Percentiles rank a stretch among this genome's conserved stretches.
Conservation (phyloP, 2,888 invertebrate species). For the Rhopalosiphum nymphaeae region DNA sequence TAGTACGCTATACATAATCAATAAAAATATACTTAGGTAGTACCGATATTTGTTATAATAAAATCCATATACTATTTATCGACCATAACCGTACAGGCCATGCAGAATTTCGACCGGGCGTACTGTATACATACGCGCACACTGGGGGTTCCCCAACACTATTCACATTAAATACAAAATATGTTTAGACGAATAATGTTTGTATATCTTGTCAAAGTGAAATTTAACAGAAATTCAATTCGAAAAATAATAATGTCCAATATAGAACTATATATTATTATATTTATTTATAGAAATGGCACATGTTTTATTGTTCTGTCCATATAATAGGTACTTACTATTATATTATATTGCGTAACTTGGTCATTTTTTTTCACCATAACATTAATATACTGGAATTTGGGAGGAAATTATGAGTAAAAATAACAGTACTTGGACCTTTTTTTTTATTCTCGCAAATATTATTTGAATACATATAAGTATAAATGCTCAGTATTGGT, state of each 20-base stretch:
- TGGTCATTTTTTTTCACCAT: background rate
- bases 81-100: background rate
- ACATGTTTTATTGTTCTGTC: background rate
- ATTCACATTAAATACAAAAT: background rate
- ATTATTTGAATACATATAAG: background rate
- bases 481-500: background rate
- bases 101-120: background rate
- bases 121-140: background rate
- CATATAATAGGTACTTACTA: background rate
- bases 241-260: background rate
- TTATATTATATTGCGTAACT: background rate
- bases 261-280: background rate
- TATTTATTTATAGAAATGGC: background rate
- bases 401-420: background rate
- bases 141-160: background rate
- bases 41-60: background rate
- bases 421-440: background rate
- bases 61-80: background rate
- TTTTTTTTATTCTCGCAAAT: background rate
- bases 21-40: background rate
- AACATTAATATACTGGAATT: background rate
- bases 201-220: background rate
- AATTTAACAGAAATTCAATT: slow-evolving; percentile 11
- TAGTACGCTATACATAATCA: background rate
- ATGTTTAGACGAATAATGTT: background rate